Evolutionary conservation across 2,113 vertebrate genomes (phyloP).

Genomic region (Rattus rattus): DNA sequence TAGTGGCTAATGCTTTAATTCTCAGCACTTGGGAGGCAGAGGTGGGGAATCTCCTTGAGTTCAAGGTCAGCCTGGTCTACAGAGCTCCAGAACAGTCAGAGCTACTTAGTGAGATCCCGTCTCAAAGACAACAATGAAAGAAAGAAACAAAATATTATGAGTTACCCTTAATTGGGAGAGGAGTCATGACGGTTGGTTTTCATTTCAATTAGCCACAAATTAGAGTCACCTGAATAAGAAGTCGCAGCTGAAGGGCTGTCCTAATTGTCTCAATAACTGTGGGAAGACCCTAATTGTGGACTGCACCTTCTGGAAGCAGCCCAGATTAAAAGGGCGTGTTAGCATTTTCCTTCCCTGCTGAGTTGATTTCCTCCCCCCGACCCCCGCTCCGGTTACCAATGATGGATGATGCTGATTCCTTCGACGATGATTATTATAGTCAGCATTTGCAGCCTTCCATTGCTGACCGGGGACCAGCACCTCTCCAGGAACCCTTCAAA

Average conservation of each 20-base stretch:
- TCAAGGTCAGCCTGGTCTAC: background rate
- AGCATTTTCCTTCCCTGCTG: background rate
- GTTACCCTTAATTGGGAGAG: background rate
- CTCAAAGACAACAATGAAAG: background rate
- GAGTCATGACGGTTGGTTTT: background rate
- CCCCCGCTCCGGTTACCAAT: background rate
- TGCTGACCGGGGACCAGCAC: background rate
- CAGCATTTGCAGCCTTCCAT: background rate
- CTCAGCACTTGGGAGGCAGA: background rate
- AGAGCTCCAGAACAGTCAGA: background rate
- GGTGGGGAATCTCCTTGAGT: background rate
- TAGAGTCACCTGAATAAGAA: background rate
- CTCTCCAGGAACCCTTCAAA: background rate
- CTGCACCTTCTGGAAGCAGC: background rate
- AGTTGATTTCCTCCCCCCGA: background rate
- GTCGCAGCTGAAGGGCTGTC: background rate
- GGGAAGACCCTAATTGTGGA: background rate
- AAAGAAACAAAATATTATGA: background rate
- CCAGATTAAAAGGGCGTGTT: background rate
- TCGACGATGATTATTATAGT: background rate
- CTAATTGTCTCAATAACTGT: background rate
- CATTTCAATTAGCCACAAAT: background rate
- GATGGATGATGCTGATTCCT: background rate
- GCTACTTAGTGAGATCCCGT: background rate
- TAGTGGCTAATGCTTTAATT: background rate